Percentiles rank a stretch among this genome's conserved stretches.
phyloP scores from a whole-genome alignment of 2,113 vertebrate species.

The Nyctibius bracteatus region DNA sequence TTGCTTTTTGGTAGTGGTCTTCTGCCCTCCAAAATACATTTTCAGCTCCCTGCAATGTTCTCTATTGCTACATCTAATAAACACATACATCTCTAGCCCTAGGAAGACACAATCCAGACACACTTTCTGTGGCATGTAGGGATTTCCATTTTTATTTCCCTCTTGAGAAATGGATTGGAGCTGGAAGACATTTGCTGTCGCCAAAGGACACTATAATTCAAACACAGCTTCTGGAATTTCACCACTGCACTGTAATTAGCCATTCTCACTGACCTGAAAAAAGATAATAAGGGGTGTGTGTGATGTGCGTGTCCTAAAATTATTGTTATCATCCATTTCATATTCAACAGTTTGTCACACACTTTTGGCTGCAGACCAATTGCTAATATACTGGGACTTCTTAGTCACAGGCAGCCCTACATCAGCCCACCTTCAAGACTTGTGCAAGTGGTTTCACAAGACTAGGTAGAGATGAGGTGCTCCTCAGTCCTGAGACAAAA shows the following conservation, averaged over 20 bases:
- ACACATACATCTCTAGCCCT: background rate
- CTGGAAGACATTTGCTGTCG: slow-evolving; percentile 38
- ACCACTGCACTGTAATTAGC: background rate
- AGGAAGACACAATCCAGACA: background rate
- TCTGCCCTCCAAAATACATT: background rate
- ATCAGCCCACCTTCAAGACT: background rate
- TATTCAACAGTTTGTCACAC: background rate
- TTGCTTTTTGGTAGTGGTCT: background rate
- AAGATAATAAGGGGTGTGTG: fast-evolving
- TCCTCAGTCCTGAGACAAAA: background rate
- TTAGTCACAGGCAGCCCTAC: background rate
- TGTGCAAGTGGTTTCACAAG: background rate
- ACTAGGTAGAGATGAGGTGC: background rate
- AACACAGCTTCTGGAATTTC: slow-evolving; percentile 29
- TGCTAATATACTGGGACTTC: background rate
- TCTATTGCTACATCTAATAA: slow-evolving; percentile 1
- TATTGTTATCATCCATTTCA: background rate
- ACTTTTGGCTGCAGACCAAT: background rate
- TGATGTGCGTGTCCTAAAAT: background rate
- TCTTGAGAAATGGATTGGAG: background rate
- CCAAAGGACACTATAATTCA: background rate
- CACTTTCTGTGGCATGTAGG: background rate
- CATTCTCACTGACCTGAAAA: slow-evolving; percentile 14
- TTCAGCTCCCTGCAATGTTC: background rate
- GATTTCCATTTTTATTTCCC: slow-evolving; percentile 41